A percentile compares a stretch with the other conserved stretches of the same genome.
Evolutionary conservation across 2,888 invertebrate species (phyloP).

Genomic region (Rhamnusium bicolor): DNA sequence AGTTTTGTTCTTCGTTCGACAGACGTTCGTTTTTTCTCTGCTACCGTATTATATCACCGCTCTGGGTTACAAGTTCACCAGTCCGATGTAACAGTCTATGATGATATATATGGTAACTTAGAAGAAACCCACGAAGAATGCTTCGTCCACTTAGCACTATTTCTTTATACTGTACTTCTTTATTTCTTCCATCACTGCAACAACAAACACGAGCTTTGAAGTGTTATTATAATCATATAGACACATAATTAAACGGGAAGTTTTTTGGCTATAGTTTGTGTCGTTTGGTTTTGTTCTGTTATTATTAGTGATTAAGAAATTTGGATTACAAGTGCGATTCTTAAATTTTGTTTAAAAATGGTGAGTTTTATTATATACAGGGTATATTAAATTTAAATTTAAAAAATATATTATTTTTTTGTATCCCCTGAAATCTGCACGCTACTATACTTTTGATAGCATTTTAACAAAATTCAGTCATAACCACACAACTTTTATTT

Average conservation of each 20-base stretch:
- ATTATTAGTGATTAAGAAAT: too few species aligned
- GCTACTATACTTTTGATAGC: too few species aligned
- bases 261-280: not conserved
- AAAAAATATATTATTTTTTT: too few species aligned
- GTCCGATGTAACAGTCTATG: slow-evolving; percentile 43
- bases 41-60: slow-evolving; percentile 11
- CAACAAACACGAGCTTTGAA: not conserved
- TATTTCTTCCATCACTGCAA: not conserved
- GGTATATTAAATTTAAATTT: too few species aligned
- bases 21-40: slow-evolving; percentile 7
- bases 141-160: slow-evolving; percentile 8
- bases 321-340: too few species aligned
- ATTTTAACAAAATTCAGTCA: too few species aligned
- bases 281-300: too few species aligned
- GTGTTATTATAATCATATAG: not conserved
- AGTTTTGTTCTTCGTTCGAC: not conserved
- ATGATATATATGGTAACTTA: slow-evolving; percentile 21
- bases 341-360: too few species aligned
- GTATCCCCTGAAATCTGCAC: too few species aligned
- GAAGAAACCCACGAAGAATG: not conserved
- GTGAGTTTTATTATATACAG: too few species aligned
- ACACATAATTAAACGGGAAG: not conserved
- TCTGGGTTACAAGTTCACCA: slow-evolving; percentile 50
- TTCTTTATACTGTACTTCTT: not conserved
- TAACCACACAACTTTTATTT: too few species aligned